phyloP scores from a whole-genome alignment of 2,113 vertebrate species.

The Willisornis vidua region DNA sequence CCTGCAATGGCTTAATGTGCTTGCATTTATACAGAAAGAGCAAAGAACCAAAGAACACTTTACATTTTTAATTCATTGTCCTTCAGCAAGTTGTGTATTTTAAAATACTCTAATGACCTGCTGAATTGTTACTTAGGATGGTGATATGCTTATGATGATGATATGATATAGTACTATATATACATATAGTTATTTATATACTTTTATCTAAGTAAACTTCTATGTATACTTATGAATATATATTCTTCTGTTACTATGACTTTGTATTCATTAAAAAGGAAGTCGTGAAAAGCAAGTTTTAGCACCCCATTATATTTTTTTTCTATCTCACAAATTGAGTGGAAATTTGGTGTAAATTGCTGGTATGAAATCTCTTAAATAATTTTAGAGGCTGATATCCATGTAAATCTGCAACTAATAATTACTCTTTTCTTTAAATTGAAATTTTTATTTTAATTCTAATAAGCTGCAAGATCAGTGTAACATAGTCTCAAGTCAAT shows the following conservation, averaged over 20 bases:
- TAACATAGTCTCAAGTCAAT: not conserved
- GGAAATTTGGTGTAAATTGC: not conserved
- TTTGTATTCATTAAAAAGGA: not conserved
- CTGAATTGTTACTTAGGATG: not conserved
- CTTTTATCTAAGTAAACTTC: not conserved
- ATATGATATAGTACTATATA: not conserved
- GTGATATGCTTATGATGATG: not conserved
- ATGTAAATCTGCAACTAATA: not conserved
- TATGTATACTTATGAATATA: not conserved
- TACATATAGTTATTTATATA: not conserved
- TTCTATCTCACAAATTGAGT: not conserved
- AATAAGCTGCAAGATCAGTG: not conserved
- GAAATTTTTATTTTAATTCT: not conserved
- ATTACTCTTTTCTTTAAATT: not conserved
- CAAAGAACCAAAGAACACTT: not conserved
- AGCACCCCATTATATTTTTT: not conserved
- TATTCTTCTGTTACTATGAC: not conserved
- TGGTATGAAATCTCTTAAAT: not conserved
- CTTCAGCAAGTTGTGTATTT: not conserved
- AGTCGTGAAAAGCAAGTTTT: not conserved
- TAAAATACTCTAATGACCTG: not conserved
- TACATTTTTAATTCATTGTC: not conserved
- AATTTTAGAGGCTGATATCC: not conserved
- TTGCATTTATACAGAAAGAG: not conserved
- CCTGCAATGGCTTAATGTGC: not conserved